Conservation (phyloP, 2,113 vertebrate genomes). For the Holacanthus passer region DNA sequence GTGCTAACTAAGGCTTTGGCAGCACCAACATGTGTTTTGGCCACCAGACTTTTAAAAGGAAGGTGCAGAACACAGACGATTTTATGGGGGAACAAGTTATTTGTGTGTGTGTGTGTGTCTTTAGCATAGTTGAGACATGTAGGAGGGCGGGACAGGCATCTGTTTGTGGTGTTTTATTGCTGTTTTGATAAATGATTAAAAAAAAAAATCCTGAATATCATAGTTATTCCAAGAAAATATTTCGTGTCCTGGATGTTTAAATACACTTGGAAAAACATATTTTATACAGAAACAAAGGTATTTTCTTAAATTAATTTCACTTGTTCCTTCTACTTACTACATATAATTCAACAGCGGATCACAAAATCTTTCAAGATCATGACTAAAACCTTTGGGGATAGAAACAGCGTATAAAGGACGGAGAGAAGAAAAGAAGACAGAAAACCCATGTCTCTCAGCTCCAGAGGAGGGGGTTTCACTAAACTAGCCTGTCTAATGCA, state of each 20-base stretch:
- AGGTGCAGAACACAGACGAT: conserved; percentile 50
- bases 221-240: conserved; percentile 2
- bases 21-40: conserved; percentile 66
- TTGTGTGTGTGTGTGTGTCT: conserved; percentile 47
- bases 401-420: conserved; percentile 61
- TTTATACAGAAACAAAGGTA: background rate
- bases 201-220: background rate
- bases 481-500: conserved; percentile 93
- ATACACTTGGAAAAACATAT: conserved; percentile 2
- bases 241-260: conserved; percentile 17
- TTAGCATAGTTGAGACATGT: conserved; percentile 18
- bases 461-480: conserved; percentile 89
- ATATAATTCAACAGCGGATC: conserved; percentile 37
- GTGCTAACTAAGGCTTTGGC: conserved; percentile 56
- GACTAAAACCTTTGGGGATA: conserved; percentile 60
- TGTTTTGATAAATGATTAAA: background rate
- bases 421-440: conserved; percentile 84
- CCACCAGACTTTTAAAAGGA: conserved; percentile 57
- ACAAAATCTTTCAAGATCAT: conserved; percentile 69
- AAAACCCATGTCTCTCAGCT: conserved; percentile 89
- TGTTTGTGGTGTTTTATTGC: conserved; percentile 21
- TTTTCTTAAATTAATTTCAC: conserved; percentile 19
- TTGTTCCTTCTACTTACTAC: conserved; percentile 34
- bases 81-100: conserved; percentile 50
- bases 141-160: conserved; percentile 12